Evolutionary conservation across 2,888 invertebrate species (phyloP).

Genomic region (Parapristionchus giblindavisi): DNA sequence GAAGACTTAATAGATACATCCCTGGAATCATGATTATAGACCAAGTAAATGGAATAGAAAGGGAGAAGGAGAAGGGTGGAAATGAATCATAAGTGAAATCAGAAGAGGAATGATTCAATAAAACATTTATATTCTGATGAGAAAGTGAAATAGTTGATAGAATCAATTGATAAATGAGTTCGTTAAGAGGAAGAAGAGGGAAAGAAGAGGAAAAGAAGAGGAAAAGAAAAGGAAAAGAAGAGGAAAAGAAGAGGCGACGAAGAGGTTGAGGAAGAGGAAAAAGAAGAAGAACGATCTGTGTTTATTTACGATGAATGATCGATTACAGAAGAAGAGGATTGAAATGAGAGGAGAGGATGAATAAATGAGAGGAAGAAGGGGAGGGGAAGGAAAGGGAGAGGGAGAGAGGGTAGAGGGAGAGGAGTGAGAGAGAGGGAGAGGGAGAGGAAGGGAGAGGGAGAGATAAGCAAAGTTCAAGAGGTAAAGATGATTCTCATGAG

Average conservation of each 20-base stretch:
- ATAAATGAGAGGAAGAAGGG: no score
- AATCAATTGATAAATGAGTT: no score
- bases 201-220: no score
- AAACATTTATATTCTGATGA: neutral
- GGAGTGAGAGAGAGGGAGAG: constrained; percentile 7
- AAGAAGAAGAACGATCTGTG: no score
- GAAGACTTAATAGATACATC: constrained; percentile 2
- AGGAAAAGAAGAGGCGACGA: constrained; percentile 1
- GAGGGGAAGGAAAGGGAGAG: neutral
- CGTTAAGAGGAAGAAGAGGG: no score
- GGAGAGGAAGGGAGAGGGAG: constrained; percentile 1
- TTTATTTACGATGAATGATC: constrained; percentile 24
- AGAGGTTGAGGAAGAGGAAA: no score
- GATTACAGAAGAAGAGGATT: no score
- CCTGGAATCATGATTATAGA: neutral
- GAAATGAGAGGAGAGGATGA: no score
- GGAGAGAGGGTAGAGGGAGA: neutral
- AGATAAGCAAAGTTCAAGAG: no score
- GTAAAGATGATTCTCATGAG: no score
- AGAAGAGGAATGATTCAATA: neutral
- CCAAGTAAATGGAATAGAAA: neutral
- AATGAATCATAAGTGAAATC: constrained; percentile 12
- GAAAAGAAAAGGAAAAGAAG: neutral
- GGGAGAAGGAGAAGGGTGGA: neutral
- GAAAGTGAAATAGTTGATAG: no score